A percentile compares a stretch with the other conserved stretches of the same genome.
Conservation (phyloP, 64 coral and sea anemone genomes). For the Stichodactyla helianthus region DNA sequence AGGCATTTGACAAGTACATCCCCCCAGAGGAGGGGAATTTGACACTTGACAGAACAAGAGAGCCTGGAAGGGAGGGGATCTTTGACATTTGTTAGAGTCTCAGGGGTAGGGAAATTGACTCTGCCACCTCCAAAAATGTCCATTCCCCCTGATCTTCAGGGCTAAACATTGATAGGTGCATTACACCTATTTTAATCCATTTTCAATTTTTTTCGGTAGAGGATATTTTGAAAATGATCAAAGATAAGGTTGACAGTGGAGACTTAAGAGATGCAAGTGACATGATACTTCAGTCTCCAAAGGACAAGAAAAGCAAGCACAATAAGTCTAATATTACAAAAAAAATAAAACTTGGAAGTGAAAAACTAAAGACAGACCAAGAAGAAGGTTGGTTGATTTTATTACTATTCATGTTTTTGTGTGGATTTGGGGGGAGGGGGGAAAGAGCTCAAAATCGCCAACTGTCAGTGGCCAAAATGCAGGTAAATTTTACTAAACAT, state of each 20-base stretch:
- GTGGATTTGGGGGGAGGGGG: too few relatives aligned
- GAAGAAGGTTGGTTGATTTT: neutral
- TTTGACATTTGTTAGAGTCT: too few relatives aligned
- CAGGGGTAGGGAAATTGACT: too few relatives aligned
- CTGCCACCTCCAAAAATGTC: too few relatives aligned
- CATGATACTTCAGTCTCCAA: constrained; percentile 18
- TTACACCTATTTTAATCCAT: too few relatives aligned
- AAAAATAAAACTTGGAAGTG: neutral
- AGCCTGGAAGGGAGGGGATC: neutral
- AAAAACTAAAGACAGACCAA: neutral
- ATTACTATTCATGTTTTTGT: too few relatives aligned
- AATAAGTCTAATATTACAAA: neutral
- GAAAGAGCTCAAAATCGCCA: too few relatives aligned
- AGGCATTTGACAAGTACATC: too few relatives aligned
- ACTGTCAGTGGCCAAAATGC: too few relatives aligned
- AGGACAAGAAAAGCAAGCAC: neutral
- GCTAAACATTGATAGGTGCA: too few relatives aligned
- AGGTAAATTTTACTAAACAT: too few relatives aligned
- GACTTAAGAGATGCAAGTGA: constrained; percentile 49
- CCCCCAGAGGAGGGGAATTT: neutral
- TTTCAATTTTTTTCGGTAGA: constrained; percentile 32
- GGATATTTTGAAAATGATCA: constrained; percentile 56
- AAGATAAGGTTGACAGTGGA: constrained; percentile 53
- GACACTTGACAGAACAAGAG: neutral
- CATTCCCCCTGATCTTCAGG: too few relatives aligned